These are phyloP conservation scores for Spea bombifrons DNA, from an alignment of 2,113 vertebrate species.

Conservation along the genomic window DNA sequence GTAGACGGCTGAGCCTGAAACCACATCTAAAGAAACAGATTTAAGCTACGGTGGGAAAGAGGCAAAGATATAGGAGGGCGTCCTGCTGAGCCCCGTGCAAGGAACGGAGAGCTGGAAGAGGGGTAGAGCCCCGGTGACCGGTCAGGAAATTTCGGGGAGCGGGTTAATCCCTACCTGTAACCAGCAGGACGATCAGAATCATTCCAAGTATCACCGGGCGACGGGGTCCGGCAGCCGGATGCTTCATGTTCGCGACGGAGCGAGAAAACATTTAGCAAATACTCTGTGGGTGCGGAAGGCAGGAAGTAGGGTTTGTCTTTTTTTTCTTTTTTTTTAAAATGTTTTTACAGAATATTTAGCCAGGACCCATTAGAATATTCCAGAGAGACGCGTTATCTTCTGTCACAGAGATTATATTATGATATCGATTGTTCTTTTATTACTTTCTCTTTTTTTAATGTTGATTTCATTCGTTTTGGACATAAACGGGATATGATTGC, in stretches of 20 bases:
- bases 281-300: no score
- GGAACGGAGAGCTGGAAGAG: not conserved
- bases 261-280: no score
- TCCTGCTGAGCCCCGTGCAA: not conserved
- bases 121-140: not conserved
- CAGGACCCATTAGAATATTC: no score
- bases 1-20: not conserved
- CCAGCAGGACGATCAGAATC: not conserved
- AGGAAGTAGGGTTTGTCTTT: no score
- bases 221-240: not conserved
- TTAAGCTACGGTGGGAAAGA: not conserved
- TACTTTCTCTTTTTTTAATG: no score
- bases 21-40: conserved; percentile 6
- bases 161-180: not conserved
- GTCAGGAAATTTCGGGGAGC: not conserved
- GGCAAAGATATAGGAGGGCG: not conserved
- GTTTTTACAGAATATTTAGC: no score
- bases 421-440: no score
- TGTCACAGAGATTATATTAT: no score
- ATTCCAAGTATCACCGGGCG: not conserved
- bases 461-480: no score
- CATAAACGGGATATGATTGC: no score
- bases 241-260: not conserved
- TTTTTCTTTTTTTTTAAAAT: no score
- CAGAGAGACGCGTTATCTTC: no score